These are phyloP conservation scores for Trichogramma dendrolimi DNA, from an alignment of 2,888 invertebrate genomes.

Conservation along the genomic window DNA sequence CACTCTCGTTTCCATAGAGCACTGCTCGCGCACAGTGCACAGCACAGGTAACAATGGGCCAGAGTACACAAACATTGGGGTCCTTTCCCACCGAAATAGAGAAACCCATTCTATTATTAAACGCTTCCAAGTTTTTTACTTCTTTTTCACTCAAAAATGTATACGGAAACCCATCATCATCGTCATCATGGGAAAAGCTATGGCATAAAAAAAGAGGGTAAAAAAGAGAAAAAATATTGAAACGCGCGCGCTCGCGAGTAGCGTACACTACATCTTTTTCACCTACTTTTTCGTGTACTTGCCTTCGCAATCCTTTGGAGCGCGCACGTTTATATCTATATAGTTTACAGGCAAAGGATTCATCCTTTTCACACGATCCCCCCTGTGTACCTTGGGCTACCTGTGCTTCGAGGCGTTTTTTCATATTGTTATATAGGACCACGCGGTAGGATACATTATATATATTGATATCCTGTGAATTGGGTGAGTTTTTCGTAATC, in stretches of 20 bases:
- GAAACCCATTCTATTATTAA: conserved; percentile 45
- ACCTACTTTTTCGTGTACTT: conserved; percentile 11
- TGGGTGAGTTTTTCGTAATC: neutral
- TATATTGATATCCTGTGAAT: too few species aligned
- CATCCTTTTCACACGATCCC: conserved; percentile 28
- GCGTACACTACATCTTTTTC: conserved; percentile 7
- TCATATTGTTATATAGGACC: neutral
- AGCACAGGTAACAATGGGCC: conserved; percentile 7
- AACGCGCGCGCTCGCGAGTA: conserved; percentile 11
- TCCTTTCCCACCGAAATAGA: conserved; percentile 48
- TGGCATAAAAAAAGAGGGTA: neutral
- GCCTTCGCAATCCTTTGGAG: conserved; percentile 43
- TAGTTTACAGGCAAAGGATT: conserved; percentile 2
- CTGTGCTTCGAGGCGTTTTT: conserved; percentile 8
- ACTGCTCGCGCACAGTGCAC: conserved; percentile 15
- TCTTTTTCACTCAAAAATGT: conserved; percentile 25
- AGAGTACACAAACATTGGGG: conserved; percentile 14
- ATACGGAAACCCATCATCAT: conserved; percentile 12
- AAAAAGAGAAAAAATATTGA: conserved; percentile 13
- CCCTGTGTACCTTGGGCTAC: conserved; percentile 28
- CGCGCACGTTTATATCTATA: conserved; percentile 9
- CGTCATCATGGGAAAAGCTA: conserved; percentile 20
- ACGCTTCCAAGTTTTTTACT: conserved; percentile 34
- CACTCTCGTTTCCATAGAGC: conserved; percentile 31
- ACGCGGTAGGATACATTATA: too few species aligned